Percentiles rank a stretch among this genome's conserved stretches.
These are phyloP conservation scores for Orcinus orca DNA, from an alignment of 2,113 vertebrate species.

Conservation along the genomic window DNA sequence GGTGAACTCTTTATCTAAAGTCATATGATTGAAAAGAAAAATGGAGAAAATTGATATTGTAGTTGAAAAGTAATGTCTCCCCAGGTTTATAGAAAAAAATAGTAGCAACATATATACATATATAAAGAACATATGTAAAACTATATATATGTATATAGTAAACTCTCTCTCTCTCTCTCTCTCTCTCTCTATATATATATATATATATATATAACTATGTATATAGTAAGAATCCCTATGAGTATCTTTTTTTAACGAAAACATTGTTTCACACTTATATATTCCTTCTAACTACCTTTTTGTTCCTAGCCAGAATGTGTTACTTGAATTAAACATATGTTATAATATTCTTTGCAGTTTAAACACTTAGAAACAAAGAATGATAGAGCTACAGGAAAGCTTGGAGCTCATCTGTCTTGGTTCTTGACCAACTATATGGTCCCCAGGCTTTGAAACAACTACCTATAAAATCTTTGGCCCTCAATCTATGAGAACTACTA, in stretches of 20 bases:
- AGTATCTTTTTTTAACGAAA: not conserved
- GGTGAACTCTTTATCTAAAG: not conserved
- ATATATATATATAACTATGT: not conserved
- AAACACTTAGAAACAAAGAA: not conserved
- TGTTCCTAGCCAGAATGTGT: not conserved
- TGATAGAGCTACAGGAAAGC: not conserved
- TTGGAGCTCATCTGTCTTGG: not conserved
- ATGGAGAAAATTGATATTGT: not conserved
- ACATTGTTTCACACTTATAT: not conserved
- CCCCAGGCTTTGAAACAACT: not conserved
- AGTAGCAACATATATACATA: not conserved
- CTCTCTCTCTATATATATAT: not conserved
- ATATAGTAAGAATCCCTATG: not conserved
- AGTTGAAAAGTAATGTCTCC: not conserved
- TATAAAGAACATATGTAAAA: not conserved
- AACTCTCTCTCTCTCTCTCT: no score
- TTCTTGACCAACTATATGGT: not conserved
- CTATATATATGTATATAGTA: not conserved
- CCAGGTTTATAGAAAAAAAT: not conserved
- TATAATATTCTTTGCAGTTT: not conserved
- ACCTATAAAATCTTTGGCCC: not conserved
- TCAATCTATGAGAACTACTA: not conserved
- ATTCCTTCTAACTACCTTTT: not conserved
- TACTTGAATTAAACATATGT: not conserved
- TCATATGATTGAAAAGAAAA: not conserved